phyloP scores from a whole-genome alignment of 2,888 invertebrate genomes.

The Sphaerophoria taeniata region DNA sequence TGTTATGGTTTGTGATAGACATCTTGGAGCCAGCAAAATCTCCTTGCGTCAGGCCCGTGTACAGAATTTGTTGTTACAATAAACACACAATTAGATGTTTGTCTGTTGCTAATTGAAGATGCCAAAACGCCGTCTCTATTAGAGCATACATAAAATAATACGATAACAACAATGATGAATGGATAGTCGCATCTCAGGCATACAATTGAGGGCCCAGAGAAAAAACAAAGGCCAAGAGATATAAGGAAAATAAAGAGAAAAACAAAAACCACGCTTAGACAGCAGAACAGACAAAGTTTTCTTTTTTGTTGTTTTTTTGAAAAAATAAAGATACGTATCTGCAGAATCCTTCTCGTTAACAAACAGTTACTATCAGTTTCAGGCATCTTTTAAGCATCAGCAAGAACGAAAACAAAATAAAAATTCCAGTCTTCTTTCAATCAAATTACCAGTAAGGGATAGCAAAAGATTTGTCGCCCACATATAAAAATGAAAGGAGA shows the following conservation, averaged over 20 bases:
- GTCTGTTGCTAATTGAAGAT: slow-evolving; percentile 71
- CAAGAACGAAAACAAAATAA: slow-evolving; percentile 64
- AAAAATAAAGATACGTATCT: slow-evolving; percentile 60
- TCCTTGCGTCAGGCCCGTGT: slow-evolving; percentile 33
- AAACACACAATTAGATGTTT: slow-evolving; percentile 60
- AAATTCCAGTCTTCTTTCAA: slow-evolving; percentile 62
- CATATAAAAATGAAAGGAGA: slow-evolving; percentile 47
- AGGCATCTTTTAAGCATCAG: slow-evolving; percentile 73
- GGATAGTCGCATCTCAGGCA: slow-evolving; percentile 38
- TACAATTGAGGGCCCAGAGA: background rate
- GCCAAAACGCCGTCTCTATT: slow-evolving; percentile 51
- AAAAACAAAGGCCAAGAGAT: slow-evolving; percentile 23
- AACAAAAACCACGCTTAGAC: slow-evolving; percentile 37
- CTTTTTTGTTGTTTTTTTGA: too few relatives aligned
- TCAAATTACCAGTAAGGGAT: slow-evolving; percentile 60
- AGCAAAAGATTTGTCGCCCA: slow-evolving; percentile 53
- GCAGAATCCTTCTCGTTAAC: slow-evolving; percentile 70
- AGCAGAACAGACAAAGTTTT: slow-evolving; percentile 55
- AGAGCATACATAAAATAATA: slow-evolving; percentile 51
- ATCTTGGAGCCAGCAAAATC: slow-evolving; percentile 70
- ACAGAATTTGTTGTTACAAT: slow-evolving; percentile 54
- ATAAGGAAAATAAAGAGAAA: slow-evolving; percentile 10
- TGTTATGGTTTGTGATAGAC: slow-evolving; percentile 64
- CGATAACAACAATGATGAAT: slow-evolving; percentile 69
- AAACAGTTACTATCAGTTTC: slow-evolving; percentile 73